These are phyloP conservation scores for Calliphora vicina DNA, from an alignment of 1,140 invertebrate species.

Conservation along the genomic window DNA sequence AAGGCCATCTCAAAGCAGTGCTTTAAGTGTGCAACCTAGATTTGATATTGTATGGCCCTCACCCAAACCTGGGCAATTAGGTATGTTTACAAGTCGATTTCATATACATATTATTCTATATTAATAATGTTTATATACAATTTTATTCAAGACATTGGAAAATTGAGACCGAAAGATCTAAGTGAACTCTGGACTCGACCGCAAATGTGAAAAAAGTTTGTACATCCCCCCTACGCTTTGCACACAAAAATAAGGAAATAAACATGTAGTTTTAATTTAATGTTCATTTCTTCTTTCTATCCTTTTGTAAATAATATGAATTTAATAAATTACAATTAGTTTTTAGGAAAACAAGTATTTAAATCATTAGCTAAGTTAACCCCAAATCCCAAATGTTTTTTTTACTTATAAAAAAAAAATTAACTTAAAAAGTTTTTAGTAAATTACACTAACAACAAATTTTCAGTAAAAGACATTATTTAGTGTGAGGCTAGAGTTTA, in stretches of 20 bases:
- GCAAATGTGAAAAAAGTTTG: slow-evolving; percentile 53
- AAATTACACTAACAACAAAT: background rate
- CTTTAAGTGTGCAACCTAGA: slow-evolving; percentile 51
- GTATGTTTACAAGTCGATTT: slow-evolving; percentile 40
- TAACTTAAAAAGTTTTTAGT: background rate
- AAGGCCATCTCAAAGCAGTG: slow-evolving; percentile 48
- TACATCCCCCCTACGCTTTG: background rate
- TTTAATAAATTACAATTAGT: background rate
- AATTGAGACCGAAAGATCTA: slow-evolving; percentile 56
- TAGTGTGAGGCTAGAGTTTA: slow-evolving; percentile 10
- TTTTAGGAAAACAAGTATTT: background rate
- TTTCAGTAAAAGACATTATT: background rate
- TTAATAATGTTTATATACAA: background rate
- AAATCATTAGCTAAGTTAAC: background rate
- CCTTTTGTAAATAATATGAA: background rate
- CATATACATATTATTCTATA: background rate
- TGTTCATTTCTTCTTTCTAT: background rate
- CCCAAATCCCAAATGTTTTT: no score
- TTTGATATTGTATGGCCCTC: slow-evolving; percentile 50
- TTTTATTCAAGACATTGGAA: slow-evolving; percentile 52
- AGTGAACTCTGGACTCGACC: slow-evolving; percentile 58
- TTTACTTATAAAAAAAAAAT: background rate
- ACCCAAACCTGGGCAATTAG: slow-evolving; percentile 50
- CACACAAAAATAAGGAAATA: background rate
- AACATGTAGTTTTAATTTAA: background rate